Conservation (phyloP, 2,113 vertebrate genomes). For the Lophotis ruficrista region DNA sequence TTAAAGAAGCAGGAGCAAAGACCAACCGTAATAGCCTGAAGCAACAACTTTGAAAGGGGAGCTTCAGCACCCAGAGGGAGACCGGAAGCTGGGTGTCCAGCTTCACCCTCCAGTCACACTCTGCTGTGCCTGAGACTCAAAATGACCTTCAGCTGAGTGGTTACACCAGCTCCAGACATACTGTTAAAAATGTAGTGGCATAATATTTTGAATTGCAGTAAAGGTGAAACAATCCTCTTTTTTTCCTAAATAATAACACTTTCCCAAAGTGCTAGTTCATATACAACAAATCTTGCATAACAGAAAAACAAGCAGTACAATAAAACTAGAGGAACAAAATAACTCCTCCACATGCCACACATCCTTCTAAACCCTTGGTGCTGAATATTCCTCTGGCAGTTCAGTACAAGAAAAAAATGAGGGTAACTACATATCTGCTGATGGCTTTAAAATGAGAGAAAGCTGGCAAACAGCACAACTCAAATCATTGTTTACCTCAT, state of each 20-base stretch:
- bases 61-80: not conserved
- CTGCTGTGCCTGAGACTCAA: not conserved
- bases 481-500: no score
- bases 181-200: not conserved
- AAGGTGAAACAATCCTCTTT: not conserved
- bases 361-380: not conserved
- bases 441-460: not conserved
- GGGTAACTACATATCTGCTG: not conserved
- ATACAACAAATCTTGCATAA: not conserved
- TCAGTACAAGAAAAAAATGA: not conserved
- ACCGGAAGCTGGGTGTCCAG: not conserved
- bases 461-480: not conserved
- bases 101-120: not conserved
- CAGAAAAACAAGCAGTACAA: not conserved
- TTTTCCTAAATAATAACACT: not conserved
- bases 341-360: not conserved
- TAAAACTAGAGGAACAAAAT: not conserved
- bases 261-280: not conserved
- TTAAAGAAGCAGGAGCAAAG: slow-evolving; percentile 16
- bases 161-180: not conserved
- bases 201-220: not conserved
- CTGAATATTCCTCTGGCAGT: not conserved
- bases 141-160: not conserved
- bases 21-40: not conserved
- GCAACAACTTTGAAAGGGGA: slow-evolving; percentile 11